Conservation (phyloP, 2,797 vertebrate species). For the Aphelocoma californica region DNA sequence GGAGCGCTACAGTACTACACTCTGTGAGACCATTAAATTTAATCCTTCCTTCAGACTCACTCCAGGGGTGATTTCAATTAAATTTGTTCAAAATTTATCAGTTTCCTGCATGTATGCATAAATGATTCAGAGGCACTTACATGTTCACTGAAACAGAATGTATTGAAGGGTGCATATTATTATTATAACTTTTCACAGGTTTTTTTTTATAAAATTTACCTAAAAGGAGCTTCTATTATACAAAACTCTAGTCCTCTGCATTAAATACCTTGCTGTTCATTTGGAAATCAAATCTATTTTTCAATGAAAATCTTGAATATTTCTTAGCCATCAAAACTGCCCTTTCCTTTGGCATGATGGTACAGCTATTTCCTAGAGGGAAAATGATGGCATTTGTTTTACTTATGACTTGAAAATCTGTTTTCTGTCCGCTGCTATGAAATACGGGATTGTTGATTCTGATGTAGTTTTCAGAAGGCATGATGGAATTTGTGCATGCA, state of each 20-base stretch:
- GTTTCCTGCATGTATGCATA: slow-evolving; percentile 77
- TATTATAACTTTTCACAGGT: slow-evolving; percentile 68
- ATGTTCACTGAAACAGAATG: slow-evolving; percentile 57
- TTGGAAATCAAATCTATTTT: slow-evolving; percentile 11
- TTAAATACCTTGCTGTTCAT: slow-evolving; percentile 32
- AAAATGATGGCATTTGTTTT: neutral
- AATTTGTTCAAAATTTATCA: slow-evolving; percentile 79
- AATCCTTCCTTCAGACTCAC: slow-evolving; percentile 74
- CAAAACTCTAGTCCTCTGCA: slow-evolving; percentile 17
- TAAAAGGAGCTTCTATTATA: slow-evolving; percentile 66
- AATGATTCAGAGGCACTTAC: slow-evolving; percentile 78
- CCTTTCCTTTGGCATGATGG: slow-evolving; percentile 17
- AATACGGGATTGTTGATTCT: neutral
- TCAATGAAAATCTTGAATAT: slow-evolving; percentile 19
- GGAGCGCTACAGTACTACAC: neutral
- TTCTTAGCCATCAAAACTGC: neutral
- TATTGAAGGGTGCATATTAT: slow-evolving; percentile 57
- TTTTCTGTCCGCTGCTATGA: neutral
- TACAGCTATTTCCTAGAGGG: neutral
- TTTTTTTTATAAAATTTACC: slow-evolving; percentile 66
- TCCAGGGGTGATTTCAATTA: slow-evolving; percentile 82
- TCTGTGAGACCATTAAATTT: slow-evolving; percentile 71
- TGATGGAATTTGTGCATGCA: neutral
- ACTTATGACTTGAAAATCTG: neutral
- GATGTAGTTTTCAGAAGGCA: neutral